These are phyloP conservation scores for Selenia dentaria DNA, from an alignment of 2,888 invertebrate species.

Conservation along the genomic window DNA sequence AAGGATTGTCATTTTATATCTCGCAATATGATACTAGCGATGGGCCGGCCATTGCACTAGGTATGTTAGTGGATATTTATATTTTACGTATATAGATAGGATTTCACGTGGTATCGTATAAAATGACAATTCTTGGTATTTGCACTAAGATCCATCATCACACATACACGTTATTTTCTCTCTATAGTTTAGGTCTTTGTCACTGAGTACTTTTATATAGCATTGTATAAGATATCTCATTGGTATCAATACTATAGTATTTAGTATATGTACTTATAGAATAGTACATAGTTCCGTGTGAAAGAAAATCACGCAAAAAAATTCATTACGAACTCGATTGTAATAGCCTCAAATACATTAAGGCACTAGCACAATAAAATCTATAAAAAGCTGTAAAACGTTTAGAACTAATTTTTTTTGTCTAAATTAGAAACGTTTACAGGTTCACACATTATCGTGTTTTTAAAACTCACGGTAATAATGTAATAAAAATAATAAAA, in stretches of 20 bases:
- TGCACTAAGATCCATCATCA: conserved; percentile 45
- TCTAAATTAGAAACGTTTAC: too few relatives aligned
- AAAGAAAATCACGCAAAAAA: too few relatives aligned
- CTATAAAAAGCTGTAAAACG: too few relatives aligned
- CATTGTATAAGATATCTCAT: background rate
- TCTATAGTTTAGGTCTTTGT: conserved; percentile 30
- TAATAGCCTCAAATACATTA: too few relatives aligned
- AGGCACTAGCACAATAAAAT: too few relatives aligned
- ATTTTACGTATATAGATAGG: conserved; percentile 29
- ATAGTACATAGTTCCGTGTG: too few relatives aligned
- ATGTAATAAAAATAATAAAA: too few relatives aligned
- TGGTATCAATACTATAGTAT: background rate
- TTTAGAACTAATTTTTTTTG: too few relatives aligned
- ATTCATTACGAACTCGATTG: too few relatives aligned
- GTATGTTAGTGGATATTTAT: conserved; percentile 26
- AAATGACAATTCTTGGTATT: conserved; percentile 49
- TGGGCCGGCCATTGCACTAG: conserved; percentile 46
- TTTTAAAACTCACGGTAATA: too few relatives aligned
- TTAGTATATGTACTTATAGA: too few relatives aligned
- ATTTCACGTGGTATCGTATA: conserved; percentile 28
- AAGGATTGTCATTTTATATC: conserved; percentile 60
- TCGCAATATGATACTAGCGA: conserved; percentile 23
- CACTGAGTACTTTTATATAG: conserved; percentile 25
- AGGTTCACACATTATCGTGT: too few relatives aligned
- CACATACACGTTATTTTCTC: conserved; percentile 38